These are phyloP conservation scores for Ophraella communa DNA, from an alignment of 2,888 invertebrate species.

Conservation along the genomic window DNA sequence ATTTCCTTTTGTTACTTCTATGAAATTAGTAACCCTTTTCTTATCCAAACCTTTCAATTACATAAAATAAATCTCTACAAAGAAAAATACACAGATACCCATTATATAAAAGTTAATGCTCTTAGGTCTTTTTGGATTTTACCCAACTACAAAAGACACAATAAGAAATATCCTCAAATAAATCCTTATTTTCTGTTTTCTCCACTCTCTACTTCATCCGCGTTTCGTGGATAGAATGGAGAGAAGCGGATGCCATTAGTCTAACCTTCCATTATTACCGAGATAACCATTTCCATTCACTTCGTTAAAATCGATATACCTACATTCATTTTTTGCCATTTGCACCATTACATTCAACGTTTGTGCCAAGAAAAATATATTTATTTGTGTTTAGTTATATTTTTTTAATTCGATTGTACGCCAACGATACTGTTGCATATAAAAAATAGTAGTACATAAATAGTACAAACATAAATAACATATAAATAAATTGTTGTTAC, in stretches of 20 bases:
- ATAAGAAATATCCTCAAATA: slow-evolving; percentile 17
- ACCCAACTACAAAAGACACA: slow-evolving; percentile 13
- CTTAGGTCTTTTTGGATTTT: slow-evolving; percentile 5
- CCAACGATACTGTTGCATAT: too few species aligned
- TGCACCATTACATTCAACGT: slow-evolving; percentile 9
- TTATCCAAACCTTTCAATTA: neutral
- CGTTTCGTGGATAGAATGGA: slow-evolving; percentile 7
- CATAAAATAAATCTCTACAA: slow-evolving; percentile 5
- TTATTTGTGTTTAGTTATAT: neutral
- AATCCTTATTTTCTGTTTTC: slow-evolving; percentile 22
- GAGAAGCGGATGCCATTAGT: slow-evolving; percentile 20
- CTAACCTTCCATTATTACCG: slow-evolving; percentile 22
- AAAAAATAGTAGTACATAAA: too few species aligned
- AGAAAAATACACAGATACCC: slow-evolving; percentile 7
- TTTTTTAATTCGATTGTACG: too few species aligned
- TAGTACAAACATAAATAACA: too few species aligned
- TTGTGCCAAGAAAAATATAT: neutral
- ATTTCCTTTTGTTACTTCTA: neutral
- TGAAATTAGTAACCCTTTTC: neutral
- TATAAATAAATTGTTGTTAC: too few species aligned
- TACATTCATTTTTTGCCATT: slow-evolving; percentile 2
- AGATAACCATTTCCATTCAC: slow-evolving; percentile 22
- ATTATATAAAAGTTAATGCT: slow-evolving; percentile 11
- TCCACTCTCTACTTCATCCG: slow-evolving; percentile 1
- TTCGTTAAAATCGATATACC: slow-evolving; percentile 21